These are phyloP conservation scores for Esperia sulphurella DNA, from an alignment of 2,888 invertebrate species.

Conservation along the genomic window DNA sequence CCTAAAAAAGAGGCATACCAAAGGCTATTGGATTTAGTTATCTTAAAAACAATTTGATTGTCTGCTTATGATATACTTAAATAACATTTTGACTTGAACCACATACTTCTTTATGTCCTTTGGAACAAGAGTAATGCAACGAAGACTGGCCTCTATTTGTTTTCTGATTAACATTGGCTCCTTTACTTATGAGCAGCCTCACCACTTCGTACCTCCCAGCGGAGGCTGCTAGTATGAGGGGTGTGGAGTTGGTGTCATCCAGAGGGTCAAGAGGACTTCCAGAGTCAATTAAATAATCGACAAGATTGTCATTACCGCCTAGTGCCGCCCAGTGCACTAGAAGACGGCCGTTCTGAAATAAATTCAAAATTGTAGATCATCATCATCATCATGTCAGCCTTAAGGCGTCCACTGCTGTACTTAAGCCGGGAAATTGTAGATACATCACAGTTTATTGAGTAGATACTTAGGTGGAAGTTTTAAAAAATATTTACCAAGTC, in stretches of 20 bases:
- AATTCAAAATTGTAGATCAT: no score
- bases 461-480: background rate
- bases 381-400: no score
- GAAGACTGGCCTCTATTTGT: slow-evolving; percentile 88
- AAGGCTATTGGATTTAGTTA: no score
- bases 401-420: no score
- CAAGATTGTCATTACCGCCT: slow-evolving; percentile 87
- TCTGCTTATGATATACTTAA: no score
- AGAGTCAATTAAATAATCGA: slow-evolving; percentile 82
- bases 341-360: slow-evolving; percentile 83
- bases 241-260: slow-evolving; percentile 89
- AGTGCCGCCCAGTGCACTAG: slow-evolving; percentile 90
- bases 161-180: slow-evolving; percentile 86
- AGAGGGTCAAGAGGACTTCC: slow-evolving; percentile 83
- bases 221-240: slow-evolving; percentile 88
- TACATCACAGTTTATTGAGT: background rate
- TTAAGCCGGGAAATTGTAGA: no score
- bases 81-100: background rate
- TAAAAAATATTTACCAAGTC: slow-evolving; percentile 42
- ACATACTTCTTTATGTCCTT: slow-evolving; percentile 85
- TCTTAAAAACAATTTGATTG: no score
- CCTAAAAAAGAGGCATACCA: no score
- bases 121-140: slow-evolving; percentile 92
- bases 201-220: slow-evolving; percentile 86
- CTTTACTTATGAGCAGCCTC: slow-evolving; percentile 81